phyloP scores from a whole-genome alignment of 1,140 invertebrate genomes.

The Ridgeia piscesae region DNA sequence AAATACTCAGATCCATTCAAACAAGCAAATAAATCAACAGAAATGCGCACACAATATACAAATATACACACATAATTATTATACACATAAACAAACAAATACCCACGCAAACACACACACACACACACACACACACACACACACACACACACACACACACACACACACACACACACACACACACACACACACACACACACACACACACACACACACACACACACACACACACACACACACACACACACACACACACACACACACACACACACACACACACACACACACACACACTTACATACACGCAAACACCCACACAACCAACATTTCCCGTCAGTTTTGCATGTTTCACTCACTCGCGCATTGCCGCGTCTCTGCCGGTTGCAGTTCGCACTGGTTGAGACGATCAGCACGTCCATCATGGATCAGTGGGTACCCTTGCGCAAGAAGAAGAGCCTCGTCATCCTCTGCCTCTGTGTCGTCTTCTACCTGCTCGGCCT shows the following conservation, averaged over 20 bases:
- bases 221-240: too few species aligned
- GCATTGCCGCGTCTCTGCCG: not conserved
- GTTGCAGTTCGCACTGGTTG: slow-evolving; percentile 77
- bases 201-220: not conserved
- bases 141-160: not conserved
- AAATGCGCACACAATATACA: too few species aligned
- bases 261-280: not conserved
- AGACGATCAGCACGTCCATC: slow-evolving; percentile 73
- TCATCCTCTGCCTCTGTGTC: slow-evolving; percentile 29
- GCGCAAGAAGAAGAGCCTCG: slow-evolving; percentile 48
- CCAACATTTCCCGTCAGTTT: too few species aligned
- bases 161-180: not conserved
- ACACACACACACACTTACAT: not conserved
- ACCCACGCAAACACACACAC: not conserved
- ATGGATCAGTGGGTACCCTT: slow-evolving; percentile 69
- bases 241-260: not conserved
- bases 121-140: not conserved
- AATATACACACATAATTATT: too few species aligned
- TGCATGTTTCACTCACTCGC: not conserved
- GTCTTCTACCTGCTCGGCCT: slow-evolving; percentile 33
- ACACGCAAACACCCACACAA: not conserved
- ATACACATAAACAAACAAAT: too few species aligned
- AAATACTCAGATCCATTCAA: too few species aligned
- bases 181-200: not conserved
- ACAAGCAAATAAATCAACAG: too few species aligned